Base-by-base conservation (phyloP, 1,140 invertebrate genomes). In the Drosophila jambulina region DNA sequence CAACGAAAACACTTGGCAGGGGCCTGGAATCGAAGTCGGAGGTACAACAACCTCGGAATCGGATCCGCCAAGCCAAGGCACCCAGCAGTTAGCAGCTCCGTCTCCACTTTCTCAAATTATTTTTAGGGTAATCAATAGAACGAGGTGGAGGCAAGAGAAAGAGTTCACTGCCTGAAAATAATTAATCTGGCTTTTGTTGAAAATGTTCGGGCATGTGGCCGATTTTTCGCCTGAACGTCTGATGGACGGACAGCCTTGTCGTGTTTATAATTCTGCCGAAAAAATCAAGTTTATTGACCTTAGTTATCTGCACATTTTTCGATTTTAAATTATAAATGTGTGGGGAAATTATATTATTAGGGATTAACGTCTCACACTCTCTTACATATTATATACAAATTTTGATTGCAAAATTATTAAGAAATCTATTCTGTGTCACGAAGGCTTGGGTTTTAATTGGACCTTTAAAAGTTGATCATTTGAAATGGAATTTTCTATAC, bases 71-170 rank as follows among this genome's bases (percentile, higher is more conserved):
- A 38, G 64, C 48, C 57, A 40, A 54, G 71, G 70, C 74, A 64
- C 71, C 71, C 60, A 75, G 72, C 71, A 65, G 60, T 75, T 65
- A 76, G 48, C 58, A 38, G 68, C 70, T 61, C 49, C 59, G 54
- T 63, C 65, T 56, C 45, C 62, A 51, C 40, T 56, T 76, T 42
- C 48, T 65, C 63, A 68, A 64, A 71, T 69, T 72, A 67, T 78
- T 82, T 68, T 68, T 59, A 63, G 61, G 70, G 68, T 54, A 82
- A 82, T 82, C 79, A 56, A 82, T 82, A 60, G 76, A 74, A 65
- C 32, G 64, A 38, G 40, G 64, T 42, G 48, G 54, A 32, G 62
- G n/a, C 25, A 60, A 34, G 32, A 45, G 51, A 63, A 59, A 57
- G 45, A 67, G 69, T 56, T 74, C 48, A 48, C 61, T 46, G 72